Conservation (phyloP, 2,113 vertebrate species). For the Dicaeum eximium region DNA sequence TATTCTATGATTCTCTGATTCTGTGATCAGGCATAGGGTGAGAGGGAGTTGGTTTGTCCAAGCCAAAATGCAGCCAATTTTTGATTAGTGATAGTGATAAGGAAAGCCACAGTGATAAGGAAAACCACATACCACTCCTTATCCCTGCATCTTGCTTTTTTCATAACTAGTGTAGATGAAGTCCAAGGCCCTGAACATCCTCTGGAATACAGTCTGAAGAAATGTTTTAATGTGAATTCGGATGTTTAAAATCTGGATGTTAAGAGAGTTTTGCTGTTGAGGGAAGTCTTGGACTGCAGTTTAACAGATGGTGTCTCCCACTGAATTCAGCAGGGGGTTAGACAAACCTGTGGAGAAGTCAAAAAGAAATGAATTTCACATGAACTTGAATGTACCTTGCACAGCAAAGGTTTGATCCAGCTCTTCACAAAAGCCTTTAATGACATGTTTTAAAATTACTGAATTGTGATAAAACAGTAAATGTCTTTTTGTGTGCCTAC, state of each 20-base stretch:
- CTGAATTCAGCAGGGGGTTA: neutral
- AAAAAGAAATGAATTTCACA: neutral
- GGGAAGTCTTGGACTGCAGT: neutral
- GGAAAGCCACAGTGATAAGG: neutral
- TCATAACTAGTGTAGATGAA: neutral
- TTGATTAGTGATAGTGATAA: too few species aligned
- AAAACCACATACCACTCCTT: neutral
- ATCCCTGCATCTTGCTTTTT: neutral
- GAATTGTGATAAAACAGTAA: neutral
- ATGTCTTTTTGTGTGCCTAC: neutral
- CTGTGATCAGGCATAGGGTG: rapidly evolving
- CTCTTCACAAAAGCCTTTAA: neutral
- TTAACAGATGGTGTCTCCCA: neutral
- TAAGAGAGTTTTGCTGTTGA: neutral
- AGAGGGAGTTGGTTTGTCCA: neutral
- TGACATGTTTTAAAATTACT: neutral
- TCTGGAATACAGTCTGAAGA: neutral
- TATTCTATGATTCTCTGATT: neutral
- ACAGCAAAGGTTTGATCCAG: neutral
- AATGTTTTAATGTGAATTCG: neutral
- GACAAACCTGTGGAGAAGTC: neutral
- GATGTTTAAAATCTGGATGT: neutral
- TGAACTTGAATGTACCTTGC: neutral
- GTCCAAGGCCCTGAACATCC: neutral
- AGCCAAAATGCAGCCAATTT: neutral